Evolutionary conservation across 1,140 invertebrate species (phyloP), one percentile per base, ranked within the genome.

Genomic region (Drosophila ercepeae): DNA sequence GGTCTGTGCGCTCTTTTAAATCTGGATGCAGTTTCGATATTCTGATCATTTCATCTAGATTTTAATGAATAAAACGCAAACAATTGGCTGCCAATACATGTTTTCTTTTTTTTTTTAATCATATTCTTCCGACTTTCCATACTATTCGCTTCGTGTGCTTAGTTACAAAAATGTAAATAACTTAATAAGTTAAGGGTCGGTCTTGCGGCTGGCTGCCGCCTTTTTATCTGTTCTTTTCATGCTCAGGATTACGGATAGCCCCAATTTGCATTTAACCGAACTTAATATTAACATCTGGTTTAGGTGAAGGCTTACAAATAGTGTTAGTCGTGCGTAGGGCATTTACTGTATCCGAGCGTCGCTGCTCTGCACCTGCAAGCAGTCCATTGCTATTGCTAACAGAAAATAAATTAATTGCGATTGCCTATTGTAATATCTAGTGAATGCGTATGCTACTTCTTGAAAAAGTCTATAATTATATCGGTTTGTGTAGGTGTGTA

Each of bases 261-360:
- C 39, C 39, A 42, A 61, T 52, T 65, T 32, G 41, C 72, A 78
- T 53, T 53, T 61, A 67, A 21, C 58, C 57, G 29, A 27, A 60
- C 79, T 83, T 83, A 84, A 45, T 36, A 45, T 48, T 78, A 83
- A 84, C 79, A 84, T 78, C 69, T 70, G 46, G 39, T 60, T 61
- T 29, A 29, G 27, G 27, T 32, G 70, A 75, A 21, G 16, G 44
- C 53, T 73, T 77, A 82, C 48, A 25, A 21, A 27, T 59, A 50
- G n/a, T 36, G 21, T 58, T 59, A 70, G 46, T 57, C 19, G 7
- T 46, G 42, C 51, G 3, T 68, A 69, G n/a, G n/a, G n/a, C 34
- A 49, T 52, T 59, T 76, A 44, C 34, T 42, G 68, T 51, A 18
- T 18, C 4, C 29, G 60, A 29, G 4, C 58, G 13, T 2, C 39